Base-by-base conservation (phyloP, 2,797 vertebrate genomes). In the Amphiprion clarkii region DNA sequence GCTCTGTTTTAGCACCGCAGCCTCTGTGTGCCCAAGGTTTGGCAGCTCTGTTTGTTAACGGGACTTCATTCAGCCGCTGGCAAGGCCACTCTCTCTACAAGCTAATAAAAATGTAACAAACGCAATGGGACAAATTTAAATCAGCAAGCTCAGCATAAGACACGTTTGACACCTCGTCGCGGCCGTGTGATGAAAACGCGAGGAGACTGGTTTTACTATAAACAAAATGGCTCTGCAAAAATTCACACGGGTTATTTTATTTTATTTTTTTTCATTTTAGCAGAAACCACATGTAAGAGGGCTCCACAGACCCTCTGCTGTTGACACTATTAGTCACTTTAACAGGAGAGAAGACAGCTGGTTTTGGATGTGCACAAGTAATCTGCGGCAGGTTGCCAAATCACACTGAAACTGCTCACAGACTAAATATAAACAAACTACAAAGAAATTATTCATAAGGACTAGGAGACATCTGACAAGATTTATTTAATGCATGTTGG, bases 81-180 rank as follows among this genome's bases (percentile, higher is more conserved):
- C 88, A 73, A 76, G 39, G 81, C 77, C 76, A 68, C 75, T 77
- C 82, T 77, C 67, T 87, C 33, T 23, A 83, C 74, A 56, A 77
- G 86, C 87, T 92, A 84, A 93, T 93, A 90, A 93, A 95, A 90
- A 90, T 76, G 80, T 87, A 84, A 74, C 74, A 86, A 84, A 84
- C 73, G 69, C 86, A 90, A 88, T 82, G 82, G 84, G 79, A 79
- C 76, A 66, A 71, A 81, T 74, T 89, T 72, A 86, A 91, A 88
- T 74, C 44, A 53, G 82, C 88, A 11, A 91, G 85, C 91, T 92
- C 90, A 88, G 89, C 89, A 81, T 57, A 86, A 76, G 81, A 85
- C 80, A 68, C 66, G 80, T 81, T 84, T 86, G 91, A 93, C 87
- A 89, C 79, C 80, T 81, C 68, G 64, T 60, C 74, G 59, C 19